Evolutionary conservation across 2,113 vertebrate genomes (phyloP), one percentile per base, ranked within the genome.

Genomic region (Electrona antarctica): DNA sequence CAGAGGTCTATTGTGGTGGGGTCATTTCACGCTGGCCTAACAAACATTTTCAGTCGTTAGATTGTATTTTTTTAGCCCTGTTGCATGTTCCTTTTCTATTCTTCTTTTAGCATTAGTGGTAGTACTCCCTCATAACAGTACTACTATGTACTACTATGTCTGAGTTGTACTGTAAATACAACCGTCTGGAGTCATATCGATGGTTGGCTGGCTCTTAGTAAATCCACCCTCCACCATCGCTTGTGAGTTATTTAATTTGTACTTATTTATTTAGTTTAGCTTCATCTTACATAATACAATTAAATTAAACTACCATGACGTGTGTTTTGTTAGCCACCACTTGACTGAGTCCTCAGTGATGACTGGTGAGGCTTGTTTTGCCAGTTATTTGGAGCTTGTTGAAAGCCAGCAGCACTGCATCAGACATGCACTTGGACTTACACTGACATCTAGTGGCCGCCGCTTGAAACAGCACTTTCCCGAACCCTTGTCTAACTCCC

Each of bases 371-470:
- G 58, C 41, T 3, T 7, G 6, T 7, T 51, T 47, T 51, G 5
- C 33, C 50, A n/a, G 10, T 9, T 60, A 7, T 41, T 58, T 54
- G 0, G 13, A 14, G 2, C 47, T 21, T 49, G 6, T 7, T 45
- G 12, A 13, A n/a, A 21, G 2, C 55, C 33, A 7, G 6, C 1
- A 7, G n/a, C 58, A 21, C 21, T 21, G 29, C 9, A 12, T 45
- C 45, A 45, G 12, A 21, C 13, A 7, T 41, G 13, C 63, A 64
- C 61, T 67, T 59, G 65, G 73, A 65, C 11, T 61, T 77, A 80
- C 52, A 89, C 70, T 90, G 87, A 77, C 89, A 67, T 67, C 87
- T 59, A 81, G 71, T 84, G 87, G 75, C 57, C 52, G 7, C n/a
- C 47, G 1, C 61, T 6, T 15, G 21, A 46, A 84, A 74, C 69